Evolutionary conservation across 1,140 invertebrate genomes (phyloP).

Genomic region (Drusus annulatus): DNA sequence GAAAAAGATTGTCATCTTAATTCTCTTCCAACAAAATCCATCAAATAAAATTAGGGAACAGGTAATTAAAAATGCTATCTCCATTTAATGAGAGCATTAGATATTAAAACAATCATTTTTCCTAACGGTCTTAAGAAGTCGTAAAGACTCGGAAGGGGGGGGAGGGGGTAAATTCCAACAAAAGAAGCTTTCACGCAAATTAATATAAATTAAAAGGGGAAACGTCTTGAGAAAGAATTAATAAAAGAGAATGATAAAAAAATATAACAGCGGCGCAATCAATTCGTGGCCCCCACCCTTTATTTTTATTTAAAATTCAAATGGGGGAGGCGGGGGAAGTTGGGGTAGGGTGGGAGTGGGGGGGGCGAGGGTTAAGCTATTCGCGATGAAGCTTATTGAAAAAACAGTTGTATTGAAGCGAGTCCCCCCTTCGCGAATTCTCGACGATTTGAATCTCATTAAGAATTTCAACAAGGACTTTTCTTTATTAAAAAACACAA

Average conservation of each 20-base stretch:
- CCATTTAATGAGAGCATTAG: conserved; percentile 34
- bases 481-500: conserved; percentile 10
- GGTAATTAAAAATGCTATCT: conserved; percentile 26
- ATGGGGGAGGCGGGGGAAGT: not conserved
- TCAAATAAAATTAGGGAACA: conserved; percentile 17
- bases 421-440: conserved; percentile 9
- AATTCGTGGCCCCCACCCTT: conserved; percentile 32
- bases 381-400: conserved; percentile 28
- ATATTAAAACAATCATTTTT: conserved; percentile 28
- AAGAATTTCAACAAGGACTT: not conserved
- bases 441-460: conserved; percentile 30
- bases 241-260: conserved; percentile 53
- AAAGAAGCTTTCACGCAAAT: conserved; percentile 53
- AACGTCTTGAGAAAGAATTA: conserved; percentile 49
- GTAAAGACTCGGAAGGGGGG: not conserved
- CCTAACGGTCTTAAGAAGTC: conserved; percentile 17
- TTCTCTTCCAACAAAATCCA: not conserved
- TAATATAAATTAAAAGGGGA: conserved; percentile 56
- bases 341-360: not conserved
- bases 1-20: not conserved
- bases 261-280: conserved; percentile 41
- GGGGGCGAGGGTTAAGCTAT: conserved; percentile 11
- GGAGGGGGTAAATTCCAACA: conserved; percentile 27
- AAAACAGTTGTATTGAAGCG: conserved; percentile 23
- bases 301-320: conserved; percentile 54